Conservation (phyloP, 1,140 invertebrate genomes). For the Leptinotarsa defecta region DNA sequence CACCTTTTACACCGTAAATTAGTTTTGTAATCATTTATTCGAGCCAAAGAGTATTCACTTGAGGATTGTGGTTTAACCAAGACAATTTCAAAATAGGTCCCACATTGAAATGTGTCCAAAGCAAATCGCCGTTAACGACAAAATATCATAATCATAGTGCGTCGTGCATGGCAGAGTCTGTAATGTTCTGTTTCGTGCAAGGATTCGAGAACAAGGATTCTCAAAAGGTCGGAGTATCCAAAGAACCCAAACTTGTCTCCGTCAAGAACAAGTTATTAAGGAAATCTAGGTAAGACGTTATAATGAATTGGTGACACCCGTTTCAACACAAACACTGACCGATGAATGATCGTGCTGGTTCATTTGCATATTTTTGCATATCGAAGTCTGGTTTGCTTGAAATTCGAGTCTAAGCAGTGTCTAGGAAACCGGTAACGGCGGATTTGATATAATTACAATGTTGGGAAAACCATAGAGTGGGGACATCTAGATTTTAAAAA, state of each 20-base stretch:
- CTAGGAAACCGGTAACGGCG: too few species aligned
- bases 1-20: background rate
- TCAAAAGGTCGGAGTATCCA: conserved; percentile 27
- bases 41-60: background rate
- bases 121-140: conserved; percentile 7
- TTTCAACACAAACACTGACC: too few species aligned
- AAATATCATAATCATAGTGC: conserved; percentile 42
- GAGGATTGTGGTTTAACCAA: too few species aligned
- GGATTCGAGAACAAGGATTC: conserved; percentile 49
- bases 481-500: too few species aligned
- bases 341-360: too few species aligned
- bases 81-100: conserved; percentile 14
- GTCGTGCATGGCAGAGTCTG: conserved; percentile 41
- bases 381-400: too few species aligned
- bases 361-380: too few species aligned
- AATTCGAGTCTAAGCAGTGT: too few species aligned
- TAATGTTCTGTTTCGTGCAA: conserved; percentile 54
- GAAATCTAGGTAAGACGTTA: conserved; percentile 50
- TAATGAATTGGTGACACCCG: too few species aligned
- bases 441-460: too few species aligned
- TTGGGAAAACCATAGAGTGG: too few species aligned
- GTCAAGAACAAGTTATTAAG: conserved; percentile 49
- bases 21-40: conserved; percentile 4
- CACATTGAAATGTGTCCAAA: conserved; percentile 7
- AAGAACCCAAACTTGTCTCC: conserved; percentile 45